Percentiles rank a stretch among this genome's conserved stretches.
Conservation (phyloP, 2,797 vertebrate genomes). For the Eulemur albifrons region DNA sequence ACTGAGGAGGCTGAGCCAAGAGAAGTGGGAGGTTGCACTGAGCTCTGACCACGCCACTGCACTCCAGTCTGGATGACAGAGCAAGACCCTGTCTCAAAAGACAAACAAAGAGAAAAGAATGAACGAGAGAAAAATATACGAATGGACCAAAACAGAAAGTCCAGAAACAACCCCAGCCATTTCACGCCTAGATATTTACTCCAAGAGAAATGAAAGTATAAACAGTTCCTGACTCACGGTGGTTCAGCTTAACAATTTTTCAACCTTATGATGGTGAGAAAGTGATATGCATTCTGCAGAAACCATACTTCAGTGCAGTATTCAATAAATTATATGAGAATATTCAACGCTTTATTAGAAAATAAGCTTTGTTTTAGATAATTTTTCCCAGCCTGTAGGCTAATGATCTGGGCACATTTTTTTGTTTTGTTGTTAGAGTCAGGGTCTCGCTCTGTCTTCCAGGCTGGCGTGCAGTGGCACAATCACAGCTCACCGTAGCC, state of each 20-base stretch:
- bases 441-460: background rate
- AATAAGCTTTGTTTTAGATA: background rate
- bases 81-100: background rate
- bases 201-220: background rate
- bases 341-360: background rate
- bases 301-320: background rate
- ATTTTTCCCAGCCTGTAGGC: background rate
- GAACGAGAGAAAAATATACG: too few relatives aligned
- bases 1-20: background rate
- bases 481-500: too few relatives aligned
- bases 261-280: background rate
- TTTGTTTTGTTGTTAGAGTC: background rate
- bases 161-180: background rate
- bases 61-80: background rate
- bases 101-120: too few relatives aligned
- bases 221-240: background rate
- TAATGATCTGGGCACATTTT: background rate
- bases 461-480: background rate
- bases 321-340: background rate
- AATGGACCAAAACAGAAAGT: too few relatives aligned
- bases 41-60: accelerated
- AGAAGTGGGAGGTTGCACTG: background rate
- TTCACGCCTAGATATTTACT: background rate
- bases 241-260: background rate
- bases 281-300: accelerated